Evolutionary conservation across 2,888 invertebrate species (phyloP), one percentile per base, ranked within the genome.

Genomic region (Autographa gamma): DNA sequence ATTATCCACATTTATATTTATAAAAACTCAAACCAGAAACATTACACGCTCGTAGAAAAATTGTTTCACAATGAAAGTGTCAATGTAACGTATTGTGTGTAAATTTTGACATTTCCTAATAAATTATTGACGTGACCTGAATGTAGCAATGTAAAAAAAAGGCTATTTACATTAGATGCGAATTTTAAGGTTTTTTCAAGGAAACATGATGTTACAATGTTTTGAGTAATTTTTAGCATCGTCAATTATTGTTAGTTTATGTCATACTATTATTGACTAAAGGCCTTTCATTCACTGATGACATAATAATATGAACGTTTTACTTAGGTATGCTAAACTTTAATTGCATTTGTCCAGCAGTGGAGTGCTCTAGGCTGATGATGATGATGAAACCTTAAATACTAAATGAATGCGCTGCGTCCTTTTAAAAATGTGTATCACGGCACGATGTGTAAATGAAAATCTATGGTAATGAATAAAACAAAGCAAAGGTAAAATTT

Each of bases 61-160:
- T n/a, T n/a, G 48, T 48, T 48, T 48, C 48, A n/a, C 7, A 48
- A 48, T n/a, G 4, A 56, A 56, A 25, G 54, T 19, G 54, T 25
- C 54, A 13, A 19, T 56, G 5, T 56, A 56, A 56, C 25, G 54
- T 56, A 56, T 56, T 56, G 54, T 56, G 54, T 56, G 54, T 60
- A 13, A 41, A 41, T 19, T 43, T 38, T 41, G 41, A 62, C 43
- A 43, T 62, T 43, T 62, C 63, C 25, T 56, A 25, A 56, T 56
- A 25, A 19, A 56, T 56, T 56, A 19, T 56, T 56, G 54, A 56
- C 13, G 25, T 13, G 54, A 25, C 13, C 54, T 11, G 54, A 56
- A 25, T 56, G 54, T 13, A 56, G 25, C 54, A 13, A 56, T 25
- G 25, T 25, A 14, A 25, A 25, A 56, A 56, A 25, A 25, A 13